Conservation (phyloP, 2,113 vertebrate genomes). For the Eonycteris spelaea region DNA sequence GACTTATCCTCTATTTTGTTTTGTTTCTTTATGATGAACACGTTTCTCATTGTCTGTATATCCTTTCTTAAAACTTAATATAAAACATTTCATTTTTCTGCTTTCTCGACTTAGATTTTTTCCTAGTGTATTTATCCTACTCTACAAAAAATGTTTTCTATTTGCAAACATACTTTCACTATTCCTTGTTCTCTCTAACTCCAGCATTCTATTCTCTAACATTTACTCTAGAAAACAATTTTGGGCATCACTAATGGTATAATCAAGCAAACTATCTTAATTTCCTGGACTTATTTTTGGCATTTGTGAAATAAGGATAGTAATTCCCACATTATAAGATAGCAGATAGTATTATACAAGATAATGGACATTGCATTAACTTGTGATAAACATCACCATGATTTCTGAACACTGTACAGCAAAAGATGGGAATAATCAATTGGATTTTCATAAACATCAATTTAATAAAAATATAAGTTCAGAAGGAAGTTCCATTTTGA, state of each 20-base stretch:
- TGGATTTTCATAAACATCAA: background rate
- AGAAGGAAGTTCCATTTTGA: background rate
- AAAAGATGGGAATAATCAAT: background rate
- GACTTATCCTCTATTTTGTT: background rate
- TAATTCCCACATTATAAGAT: background rate
- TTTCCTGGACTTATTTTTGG: background rate
- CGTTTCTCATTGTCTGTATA: background rate
- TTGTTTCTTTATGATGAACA: background rate
- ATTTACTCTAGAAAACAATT: background rate
- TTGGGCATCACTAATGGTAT: background rate
- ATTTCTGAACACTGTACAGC: background rate
- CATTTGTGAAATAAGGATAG: background rate
- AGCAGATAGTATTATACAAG: background rate
- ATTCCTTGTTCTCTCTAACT: rapidly evolving
- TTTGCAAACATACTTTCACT: background rate
- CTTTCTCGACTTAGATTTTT: background rate
- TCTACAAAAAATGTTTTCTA: background rate
- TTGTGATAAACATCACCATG: background rate
- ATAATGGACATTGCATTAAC: background rate
- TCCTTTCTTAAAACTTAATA: background rate
- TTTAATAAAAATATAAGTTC: background rate
- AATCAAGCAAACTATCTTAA: background rate
- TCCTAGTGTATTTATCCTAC: background rate
- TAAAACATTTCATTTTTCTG: background rate
- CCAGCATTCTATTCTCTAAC: background rate